Percentiles rank a stretch among this genome's conserved stretches.
Conservation (phyloP, 2,113 vertebrate genomes). For the Porphyrio hochstetteri region DNA sequence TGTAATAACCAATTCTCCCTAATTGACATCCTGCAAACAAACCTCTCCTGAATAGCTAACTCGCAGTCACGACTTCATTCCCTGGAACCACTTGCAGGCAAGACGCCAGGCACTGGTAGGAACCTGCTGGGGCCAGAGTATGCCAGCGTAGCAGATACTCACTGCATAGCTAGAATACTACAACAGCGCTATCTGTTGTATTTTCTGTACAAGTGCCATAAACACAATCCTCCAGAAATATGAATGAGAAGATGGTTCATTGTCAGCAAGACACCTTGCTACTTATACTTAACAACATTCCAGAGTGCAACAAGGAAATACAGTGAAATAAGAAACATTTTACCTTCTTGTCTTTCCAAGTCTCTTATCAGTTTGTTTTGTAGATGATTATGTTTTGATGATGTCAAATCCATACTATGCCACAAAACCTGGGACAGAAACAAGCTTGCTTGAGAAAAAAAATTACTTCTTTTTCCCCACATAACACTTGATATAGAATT, state of each 20-base stretch:
- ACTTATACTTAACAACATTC: neutral
- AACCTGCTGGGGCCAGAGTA: neutral
- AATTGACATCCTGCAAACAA: neutral
- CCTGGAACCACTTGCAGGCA: neutral
- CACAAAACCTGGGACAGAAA: conserved; percentile 17
- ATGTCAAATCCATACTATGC: conserved; percentile 53
- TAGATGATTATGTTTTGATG: neutral
- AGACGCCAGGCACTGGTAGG: neutral
- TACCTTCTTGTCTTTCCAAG: conserved; percentile 64
- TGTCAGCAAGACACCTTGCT: neutral
- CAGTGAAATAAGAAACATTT: neutral
- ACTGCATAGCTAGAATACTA: neutral
- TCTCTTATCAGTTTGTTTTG: conserved; percentile 1
- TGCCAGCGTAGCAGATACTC: neutral
- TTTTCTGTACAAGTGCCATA: neutral
- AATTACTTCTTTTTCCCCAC: neutral
- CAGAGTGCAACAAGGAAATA: neutral
- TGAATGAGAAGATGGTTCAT: neutral
- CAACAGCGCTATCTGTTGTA: neutral
- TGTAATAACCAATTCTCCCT: neutral
- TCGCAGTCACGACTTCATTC: neutral
- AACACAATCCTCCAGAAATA: neutral
- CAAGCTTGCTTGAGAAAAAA: neutral
- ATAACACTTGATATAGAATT: neutral
- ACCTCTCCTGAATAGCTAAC: neutral